Evolutionary conservation across 1,140 invertebrate species (phyloP).

Genomic region (Belonocnema kinseyi): DNA sequence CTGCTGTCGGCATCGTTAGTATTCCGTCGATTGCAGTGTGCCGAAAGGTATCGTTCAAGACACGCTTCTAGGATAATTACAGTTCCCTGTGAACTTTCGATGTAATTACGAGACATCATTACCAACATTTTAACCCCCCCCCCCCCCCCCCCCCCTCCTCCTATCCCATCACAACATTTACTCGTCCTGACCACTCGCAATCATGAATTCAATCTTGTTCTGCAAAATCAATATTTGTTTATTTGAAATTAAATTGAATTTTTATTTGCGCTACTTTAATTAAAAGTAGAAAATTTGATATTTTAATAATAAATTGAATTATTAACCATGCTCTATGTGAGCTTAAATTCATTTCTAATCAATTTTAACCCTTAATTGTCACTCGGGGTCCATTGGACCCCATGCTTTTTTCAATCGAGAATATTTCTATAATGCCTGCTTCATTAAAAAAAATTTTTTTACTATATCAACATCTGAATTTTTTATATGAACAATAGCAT

Average conservation of each 20-base stretch:
- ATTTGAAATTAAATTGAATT: slow-evolving; percentile 5
- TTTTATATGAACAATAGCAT: no score
- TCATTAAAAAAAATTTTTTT: no score
- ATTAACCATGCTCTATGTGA: no score
- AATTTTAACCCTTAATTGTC: no score
- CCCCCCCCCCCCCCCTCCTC: background rate
- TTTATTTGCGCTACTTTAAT: background rate
- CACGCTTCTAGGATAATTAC: slow-evolving; percentile 62
- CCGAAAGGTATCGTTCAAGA: slow-evolving; percentile 57
- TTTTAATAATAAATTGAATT: no score
- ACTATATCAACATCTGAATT: no score
- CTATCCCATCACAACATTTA: slow-evolving; percentile 22
- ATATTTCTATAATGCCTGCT: no score
- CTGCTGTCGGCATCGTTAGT: slow-evolving; percentile 42
- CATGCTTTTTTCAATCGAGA: no score
- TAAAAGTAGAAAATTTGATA: no score
- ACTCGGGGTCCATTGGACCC: no score
- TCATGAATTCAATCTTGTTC: slow-evolving; percentile 50
- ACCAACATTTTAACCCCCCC: slow-evolving; percentile 56
- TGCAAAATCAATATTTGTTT: slow-evolving; percentile 55
- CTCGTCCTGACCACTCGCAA: slow-evolving; percentile 5
- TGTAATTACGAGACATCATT: slow-evolving; percentile 67
- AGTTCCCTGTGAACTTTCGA: slow-evolving; percentile 62
- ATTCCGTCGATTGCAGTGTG: slow-evolving; percentile 47
- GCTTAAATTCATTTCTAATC: no score